These are phyloP conservation scores for Epinotia ramella DNA, from an alignment of 2,888 invertebrate species.

Conservation along the genomic window DNA sequence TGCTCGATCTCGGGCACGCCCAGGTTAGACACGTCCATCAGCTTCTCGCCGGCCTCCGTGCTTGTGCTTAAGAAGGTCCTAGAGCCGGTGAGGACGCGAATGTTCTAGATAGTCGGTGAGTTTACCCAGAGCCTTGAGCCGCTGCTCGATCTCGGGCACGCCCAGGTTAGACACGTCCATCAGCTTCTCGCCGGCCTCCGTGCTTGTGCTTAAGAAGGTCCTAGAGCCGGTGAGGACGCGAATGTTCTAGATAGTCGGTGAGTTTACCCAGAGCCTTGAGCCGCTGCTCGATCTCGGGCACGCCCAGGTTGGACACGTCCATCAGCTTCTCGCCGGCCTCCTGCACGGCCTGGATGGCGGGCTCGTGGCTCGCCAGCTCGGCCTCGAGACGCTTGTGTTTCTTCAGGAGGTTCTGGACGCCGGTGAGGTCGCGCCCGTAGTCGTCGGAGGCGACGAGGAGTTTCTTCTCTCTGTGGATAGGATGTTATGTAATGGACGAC, in stretches of 20 bases:
- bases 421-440: slow-evolving; percentile 98
- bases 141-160: too few species aligned
- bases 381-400: slow-evolving; percentile 99
- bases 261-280: slow-evolving; percentile 87
- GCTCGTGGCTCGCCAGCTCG: slow-evolving; percentile 98
- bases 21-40: too few species aligned
- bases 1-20: too few species aligned
- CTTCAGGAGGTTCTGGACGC: slow-evolving; percentile 99
- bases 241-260: not conserved
- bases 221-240: too few species aligned
- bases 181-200: too few species aligned
- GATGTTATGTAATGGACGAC: not conserved
- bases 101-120: not conserved
- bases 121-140: slow-evolving; percentile 86
- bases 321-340: slow-evolving; percentile 96
- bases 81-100: too few species aligned
- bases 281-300: slow-evolving; percentile 95
- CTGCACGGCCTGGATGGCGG: slow-evolving; percentile 93
- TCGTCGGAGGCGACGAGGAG: slow-evolving; percentile 98
- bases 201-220: too few species aligned
- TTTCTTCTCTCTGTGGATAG: slow-evolving; percentile 93
- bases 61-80: too few species aligned
- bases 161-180: too few species aligned
- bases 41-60: too few species aligned
- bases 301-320: slow-evolving; percentile 96